Conservation (phyloP, 1,140 invertebrate species). For the Heterodera carotae region DNA sequence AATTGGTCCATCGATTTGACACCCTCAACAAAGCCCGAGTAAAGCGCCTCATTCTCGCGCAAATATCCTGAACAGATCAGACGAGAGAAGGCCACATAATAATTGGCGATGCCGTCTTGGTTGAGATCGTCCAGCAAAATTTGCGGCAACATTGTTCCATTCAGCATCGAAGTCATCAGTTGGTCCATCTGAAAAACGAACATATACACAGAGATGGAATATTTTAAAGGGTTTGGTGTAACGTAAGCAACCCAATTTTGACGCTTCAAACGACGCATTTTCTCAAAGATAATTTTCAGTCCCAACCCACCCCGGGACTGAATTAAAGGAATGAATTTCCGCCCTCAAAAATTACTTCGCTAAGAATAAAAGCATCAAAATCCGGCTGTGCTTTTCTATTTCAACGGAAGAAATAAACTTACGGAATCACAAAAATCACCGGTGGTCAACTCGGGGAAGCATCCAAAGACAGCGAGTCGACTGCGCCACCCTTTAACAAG, state of each 20-base stretch:
- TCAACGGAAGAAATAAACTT: conserved; percentile 13
- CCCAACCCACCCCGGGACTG: too few species aligned
- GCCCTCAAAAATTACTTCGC: neutral
- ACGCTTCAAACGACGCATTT: too few species aligned
- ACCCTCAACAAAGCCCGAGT: conserved; percentile 54
- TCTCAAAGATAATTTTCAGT: too few species aligned
- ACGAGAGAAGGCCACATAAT: conserved; percentile 53
- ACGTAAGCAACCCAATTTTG: too few species aligned
- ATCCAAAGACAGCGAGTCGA: conserved; percentile 39
- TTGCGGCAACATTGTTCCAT: conserved; percentile 36
- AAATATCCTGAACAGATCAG: conserved; percentile 53
- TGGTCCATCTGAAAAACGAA: conserved; percentile 52
- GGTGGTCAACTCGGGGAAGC: conserved; percentile 57
- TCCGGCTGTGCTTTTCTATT: neutral
- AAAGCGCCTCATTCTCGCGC: conserved; percentile 49
- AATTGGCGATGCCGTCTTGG: conserved; percentile 51
- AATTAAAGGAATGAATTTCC: too few species aligned
- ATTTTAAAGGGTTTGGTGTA: too few species aligned
- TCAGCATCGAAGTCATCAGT: conserved; percentile 38
- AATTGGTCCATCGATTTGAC: conserved; percentile 45
- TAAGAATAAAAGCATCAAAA: conserved; percentile 15
- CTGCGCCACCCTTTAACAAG: conserved; percentile 46
- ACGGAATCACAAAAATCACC: conserved; percentile 57
- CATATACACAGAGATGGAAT: too few species aligned
- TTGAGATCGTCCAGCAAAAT: conserved; percentile 51